Conservation (phyloP, 2,888 invertebrate species). For the Acleris cristana region DNA sequence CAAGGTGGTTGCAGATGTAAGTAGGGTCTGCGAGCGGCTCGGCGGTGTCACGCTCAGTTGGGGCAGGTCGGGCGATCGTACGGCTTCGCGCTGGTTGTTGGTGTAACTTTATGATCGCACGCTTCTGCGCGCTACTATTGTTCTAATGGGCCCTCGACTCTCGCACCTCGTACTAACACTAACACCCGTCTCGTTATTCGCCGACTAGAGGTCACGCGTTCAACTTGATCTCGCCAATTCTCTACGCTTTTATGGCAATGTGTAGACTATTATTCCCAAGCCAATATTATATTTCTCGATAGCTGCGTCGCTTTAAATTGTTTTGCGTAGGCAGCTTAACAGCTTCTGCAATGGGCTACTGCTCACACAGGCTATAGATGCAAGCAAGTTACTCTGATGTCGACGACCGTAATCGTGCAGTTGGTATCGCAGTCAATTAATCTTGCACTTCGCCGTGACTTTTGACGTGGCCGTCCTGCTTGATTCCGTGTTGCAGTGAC, state of each 20-base stretch:
- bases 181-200: constrained; percentile 64
- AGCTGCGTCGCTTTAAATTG: constrained; percentile 23
- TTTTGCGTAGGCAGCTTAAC: constrained; percentile 26
- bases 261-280: constrained; percentile 49
- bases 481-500: constrained; percentile 73
- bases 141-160: constrained; percentile 70
- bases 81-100: constrained; percentile 66
- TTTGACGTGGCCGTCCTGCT: constrained; percentile 67
- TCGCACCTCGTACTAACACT: constrained; percentile 52
- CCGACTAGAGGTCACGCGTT: constrained; percentile 68
- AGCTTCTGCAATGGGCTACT: constrained; percentile 27
- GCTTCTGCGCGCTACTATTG: constrained; percentile 77
- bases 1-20: constrained; percentile 5
- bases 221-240: constrained; percentile 70
- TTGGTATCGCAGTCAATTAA: constrained; percentile 71
- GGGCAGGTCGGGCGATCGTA: constrained; percentile 69
- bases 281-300: constrained; percentile 35
- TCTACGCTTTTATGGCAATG: constrained; percentile 65
- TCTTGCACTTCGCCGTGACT: constrained; percentile 67
- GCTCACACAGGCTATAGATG: constrained; percentile 1
- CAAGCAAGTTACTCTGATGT: constrained; percentile 41
- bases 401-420: constrained; percentile 64
- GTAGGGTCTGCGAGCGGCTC: constrained; percentile 32
- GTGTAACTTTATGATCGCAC: constrained; percentile 76
- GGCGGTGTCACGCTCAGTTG: constrained; percentile 55